Base-by-base conservation (phyloP, 2,113 vertebrate species). In the Coturnix japonica region DNA sequence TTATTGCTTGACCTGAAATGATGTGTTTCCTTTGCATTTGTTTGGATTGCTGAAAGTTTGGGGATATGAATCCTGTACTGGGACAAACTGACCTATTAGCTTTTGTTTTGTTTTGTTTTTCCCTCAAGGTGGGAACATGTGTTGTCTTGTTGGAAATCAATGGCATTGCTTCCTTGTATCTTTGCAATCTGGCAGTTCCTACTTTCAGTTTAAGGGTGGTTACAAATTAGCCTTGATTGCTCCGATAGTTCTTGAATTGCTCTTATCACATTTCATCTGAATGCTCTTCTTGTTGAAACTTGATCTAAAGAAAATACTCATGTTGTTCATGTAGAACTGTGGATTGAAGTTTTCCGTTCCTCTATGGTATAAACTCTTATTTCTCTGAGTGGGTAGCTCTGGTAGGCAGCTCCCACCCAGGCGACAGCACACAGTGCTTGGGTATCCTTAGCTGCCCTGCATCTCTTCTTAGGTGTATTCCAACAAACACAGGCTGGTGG, bases 171-270 rank as follows among this genome's bases (percentile, higher is more conserved):
- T 47, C 73, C 64, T 63, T 59, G 70, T 87, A 44, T 20, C 80
- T 53, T 82, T 83, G 82, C 81, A 91, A 81, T 83, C 73, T 93
- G 72, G 72, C 91, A 94, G 11, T 82, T 71, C 41, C 35, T 87
- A 37, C 87, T 56, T 74, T 63, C 30, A n/a, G 0, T 74, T 66
- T 87, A 77, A 81, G 71, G 53, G 26, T 91, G 51, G 25, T 72
- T 94, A 90, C 85, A 91, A 90, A 94, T 94, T 92, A 95, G 67
- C 51, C 37, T 87, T 79, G 75, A 73, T 92, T 95, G 72, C 69
- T 59, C 85, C 85, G 90, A 47, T 66, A 82, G 81, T 54, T 92
- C 89, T 79, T 91, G 60, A 91, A 77, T 91, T 87, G 87, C 79
- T 87, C 11, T 89, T 92, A 92, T 17, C 17, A 0, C 82, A 60